phyloP scores from a whole-genome alignment of 2,113 vertebrate genomes.

The Plotosus lineatus region DNA sequence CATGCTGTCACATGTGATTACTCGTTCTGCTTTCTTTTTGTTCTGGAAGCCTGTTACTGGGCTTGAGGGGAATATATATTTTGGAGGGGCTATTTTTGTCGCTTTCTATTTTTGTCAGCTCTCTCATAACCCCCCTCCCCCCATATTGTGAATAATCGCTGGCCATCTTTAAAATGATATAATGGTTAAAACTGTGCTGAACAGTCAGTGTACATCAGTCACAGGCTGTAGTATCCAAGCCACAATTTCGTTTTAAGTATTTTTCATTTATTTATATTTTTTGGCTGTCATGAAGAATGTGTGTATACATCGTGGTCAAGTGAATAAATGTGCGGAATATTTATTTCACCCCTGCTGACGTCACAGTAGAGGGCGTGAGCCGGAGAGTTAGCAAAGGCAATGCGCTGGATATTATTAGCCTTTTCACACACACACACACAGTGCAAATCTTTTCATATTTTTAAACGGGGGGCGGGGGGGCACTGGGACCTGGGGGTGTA shows the following conservation, averaged over 20 bases:
- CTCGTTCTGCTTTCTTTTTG: constrained; percentile 52
- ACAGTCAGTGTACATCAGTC: constrained; percentile 62
- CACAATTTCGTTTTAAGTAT: neutral
- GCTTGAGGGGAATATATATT: constrained; percentile 56
- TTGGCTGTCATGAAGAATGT: constrained; percentile 22
- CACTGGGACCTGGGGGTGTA: constrained; percentile 44
- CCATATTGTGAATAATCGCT: constrained; percentile 43
- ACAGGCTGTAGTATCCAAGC: constrained; percentile 38
- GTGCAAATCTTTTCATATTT: constrained; percentile 58
- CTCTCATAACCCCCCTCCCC: neutral
- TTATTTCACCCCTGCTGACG: constrained; percentile 48
- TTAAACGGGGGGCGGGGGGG: too few species aligned
- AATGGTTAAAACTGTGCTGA: constrained; percentile 45
- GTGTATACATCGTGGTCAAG: constrained; percentile 38
- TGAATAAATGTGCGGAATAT: constrained; percentile 45
- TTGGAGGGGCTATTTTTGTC: too few species aligned
- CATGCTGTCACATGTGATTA: constrained; percentile 72
- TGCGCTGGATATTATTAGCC: constrained; percentile 62
- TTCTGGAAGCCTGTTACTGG: constrained; percentile 33
- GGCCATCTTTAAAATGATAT: constrained; percentile 39
- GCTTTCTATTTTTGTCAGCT: neutral
- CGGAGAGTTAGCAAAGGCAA: constrained; percentile 55
- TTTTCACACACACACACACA: constrained; percentile 48
- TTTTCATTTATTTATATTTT: neutral
- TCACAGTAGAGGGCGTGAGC: constrained; percentile 54